phyloP scores from a whole-genome alignment of 2,888 invertebrate genomes.

The Phorcus lineatus region DNA sequence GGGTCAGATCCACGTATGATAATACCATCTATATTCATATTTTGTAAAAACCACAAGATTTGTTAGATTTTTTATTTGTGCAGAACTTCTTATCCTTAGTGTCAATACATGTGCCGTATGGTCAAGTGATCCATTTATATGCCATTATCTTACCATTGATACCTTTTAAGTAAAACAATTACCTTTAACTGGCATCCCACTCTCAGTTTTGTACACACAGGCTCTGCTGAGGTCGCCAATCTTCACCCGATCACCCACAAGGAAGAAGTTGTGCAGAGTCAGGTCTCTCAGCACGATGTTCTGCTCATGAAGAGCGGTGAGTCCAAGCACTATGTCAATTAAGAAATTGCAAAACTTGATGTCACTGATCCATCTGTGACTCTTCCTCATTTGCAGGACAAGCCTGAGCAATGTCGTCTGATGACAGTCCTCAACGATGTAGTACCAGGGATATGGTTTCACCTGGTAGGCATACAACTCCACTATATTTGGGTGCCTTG shows the following conservation, averaged over 20 bases:
- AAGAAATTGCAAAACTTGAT: background rate
- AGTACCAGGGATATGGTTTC: background rate
- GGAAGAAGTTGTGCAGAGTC: background rate
- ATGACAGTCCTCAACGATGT: background rate
- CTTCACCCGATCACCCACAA: background rate
- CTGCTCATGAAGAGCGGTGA: background rate
- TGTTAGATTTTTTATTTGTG: no score
- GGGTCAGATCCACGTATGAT: no score
- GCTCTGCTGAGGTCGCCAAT: conserved; percentile 11
- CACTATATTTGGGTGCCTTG: background rate
- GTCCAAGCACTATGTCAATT: background rate
- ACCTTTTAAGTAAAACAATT: no score
- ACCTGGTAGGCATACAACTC: conserved; percentile 9
- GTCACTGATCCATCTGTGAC: background rate
- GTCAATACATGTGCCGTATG: no score
- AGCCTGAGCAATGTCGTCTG: background rate
- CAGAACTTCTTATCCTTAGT: no score
- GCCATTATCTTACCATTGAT: no score
- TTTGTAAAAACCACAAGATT: no score
- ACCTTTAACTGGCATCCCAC: background rate
- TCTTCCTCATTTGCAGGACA: background rate
- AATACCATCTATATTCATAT: no score
- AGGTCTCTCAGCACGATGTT: background rate
- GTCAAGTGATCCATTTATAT: no score
- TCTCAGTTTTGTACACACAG: background rate